Evolutionary conservation across 1,140 invertebrate genomes (phyloP), one percentile per base, ranked within the genome.

Genomic region (Propsilocerus akamusi): DNA sequence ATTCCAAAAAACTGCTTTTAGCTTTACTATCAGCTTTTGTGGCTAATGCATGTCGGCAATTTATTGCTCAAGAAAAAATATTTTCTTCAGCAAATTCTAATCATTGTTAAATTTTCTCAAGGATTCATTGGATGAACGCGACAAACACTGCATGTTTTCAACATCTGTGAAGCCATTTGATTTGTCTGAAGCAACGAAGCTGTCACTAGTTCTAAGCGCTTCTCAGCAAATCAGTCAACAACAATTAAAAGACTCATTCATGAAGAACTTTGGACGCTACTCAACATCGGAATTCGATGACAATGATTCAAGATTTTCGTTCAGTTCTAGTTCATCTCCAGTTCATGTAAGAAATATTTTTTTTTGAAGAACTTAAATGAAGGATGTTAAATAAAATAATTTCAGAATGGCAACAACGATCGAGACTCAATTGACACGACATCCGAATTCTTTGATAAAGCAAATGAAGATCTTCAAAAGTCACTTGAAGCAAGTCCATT

Each of bases 241-340:
- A 47, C 23, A 25, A 11, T 24, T 47, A 4, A 47, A 47, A 25
- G 46, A 25, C 14, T 25, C 25, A 25, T 47, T 47, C 3, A 47
- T 25, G 25, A 25, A 25, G n/a, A 25, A 48, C 22, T 48, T 48
- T 17, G 23, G 25, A 17, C 11, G 24, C 1, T 46, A 50, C 23
- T 14, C 50, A 14, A 25, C 41, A 17, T 53, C 52, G 4, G 52
- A 53, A 23, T 65, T 56, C 48, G 63, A 65, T n/a, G 78, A 81
- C 56, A 75, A 74, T 24, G 80, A 83, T 60, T 83, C 79, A 23
- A 72, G 80, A 51, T 79, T 77, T 57, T 81, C 80, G 0, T 83
- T 80, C 55, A 83, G 80, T 58, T 82, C 80, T 60, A 76, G 77
- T 28, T 81, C 77, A 59, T 81, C 80, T 28, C 73, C 74, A 25